These are phyloP conservation scores for Anguilla pacifica DNA, from an alignment of 2,797 vertebrate genomes.

Conservation along the genomic window DNA sequence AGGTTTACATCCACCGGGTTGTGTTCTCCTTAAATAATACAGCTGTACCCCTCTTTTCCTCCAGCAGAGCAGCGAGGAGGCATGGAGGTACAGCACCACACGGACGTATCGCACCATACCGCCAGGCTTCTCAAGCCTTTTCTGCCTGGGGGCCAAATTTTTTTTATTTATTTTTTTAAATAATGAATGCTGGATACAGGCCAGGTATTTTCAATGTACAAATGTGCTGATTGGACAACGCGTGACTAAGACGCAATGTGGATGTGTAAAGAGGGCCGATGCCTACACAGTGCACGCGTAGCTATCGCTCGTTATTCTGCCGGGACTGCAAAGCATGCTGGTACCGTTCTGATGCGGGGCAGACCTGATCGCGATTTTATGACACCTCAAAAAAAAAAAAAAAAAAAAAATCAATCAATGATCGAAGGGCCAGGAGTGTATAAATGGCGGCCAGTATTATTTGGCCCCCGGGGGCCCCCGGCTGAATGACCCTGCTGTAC, in stretches of 20 bases:
- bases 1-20: neutral
- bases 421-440: neutral
- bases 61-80: neutral
- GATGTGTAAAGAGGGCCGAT: neutral
- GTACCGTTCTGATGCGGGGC: neutral
- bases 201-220: neutral
- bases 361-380: neutral
- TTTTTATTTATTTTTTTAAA: neutral
- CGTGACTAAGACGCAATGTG: neutral
- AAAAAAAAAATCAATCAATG: too few relatives aligned
- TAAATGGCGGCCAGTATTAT: neutral
- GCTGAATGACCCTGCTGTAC: neutral
- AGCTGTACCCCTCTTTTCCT: neutral
- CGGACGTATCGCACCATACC: neutral
- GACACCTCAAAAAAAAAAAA: neutral
- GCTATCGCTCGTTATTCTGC: neutral
- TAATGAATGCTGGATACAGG: neutral
- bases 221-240: neutral
- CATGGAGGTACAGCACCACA: neutral
- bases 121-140: neutral
- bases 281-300: neutral
- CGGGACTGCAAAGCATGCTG: neutral
- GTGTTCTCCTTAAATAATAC: neutral
- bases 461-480: neutral
- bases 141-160: neutral